Evolutionary conservation across 1,140 invertebrate genomes (phyloP), one percentile per base, ranked within the genome.

Genomic region (Drosophila gunungcola): DNA sequence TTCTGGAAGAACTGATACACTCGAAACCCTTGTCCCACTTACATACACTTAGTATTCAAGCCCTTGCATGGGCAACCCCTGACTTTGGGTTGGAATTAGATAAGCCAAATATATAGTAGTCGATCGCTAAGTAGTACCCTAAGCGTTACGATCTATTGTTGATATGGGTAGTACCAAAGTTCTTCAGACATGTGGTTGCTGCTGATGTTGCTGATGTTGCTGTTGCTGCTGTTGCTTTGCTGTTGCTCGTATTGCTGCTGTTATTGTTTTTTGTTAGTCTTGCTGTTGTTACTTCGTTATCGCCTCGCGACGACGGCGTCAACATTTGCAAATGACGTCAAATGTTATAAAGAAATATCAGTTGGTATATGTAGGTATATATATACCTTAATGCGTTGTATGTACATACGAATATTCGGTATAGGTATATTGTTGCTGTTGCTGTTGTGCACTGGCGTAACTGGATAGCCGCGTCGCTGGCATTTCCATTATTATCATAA

Each of bases 401-500:
- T 39, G 38, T 42, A 6, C 3, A n/a, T 45, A n/a, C 5, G 32
- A 55, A 43, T 49, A 61, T 60, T 55, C 43, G 25, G 41, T 56
- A 7, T 48, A 52, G 39, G 51, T 68, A 48, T 61, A 21, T 21
- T 21, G 16, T 21, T 21, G 16, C 16, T 48, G 36, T 45, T 54
- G 61, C 41, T 68, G 39, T 29, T 75, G 53, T 58, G 55, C 51
- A 70, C 49, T 80, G 73, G 41, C 55, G 74, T 77, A 77, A 77
- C 74, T 77, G 73, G 74, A 77, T 77, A 77, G 74, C 73, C 55
- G 65, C 41, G 64, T 56, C 52, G 76, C 80, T 79, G 73, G 58
- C 83, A 86, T 82, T 86, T 76, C 63, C 83, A 86, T 88, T 88
- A 88, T 86, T 86, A 86, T 86, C 83, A 86, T 86, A 86, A 86